phyloP scores from a whole-genome alignment of 2,797 vertebrate species.

The Eremophila alpestris region DNA sequence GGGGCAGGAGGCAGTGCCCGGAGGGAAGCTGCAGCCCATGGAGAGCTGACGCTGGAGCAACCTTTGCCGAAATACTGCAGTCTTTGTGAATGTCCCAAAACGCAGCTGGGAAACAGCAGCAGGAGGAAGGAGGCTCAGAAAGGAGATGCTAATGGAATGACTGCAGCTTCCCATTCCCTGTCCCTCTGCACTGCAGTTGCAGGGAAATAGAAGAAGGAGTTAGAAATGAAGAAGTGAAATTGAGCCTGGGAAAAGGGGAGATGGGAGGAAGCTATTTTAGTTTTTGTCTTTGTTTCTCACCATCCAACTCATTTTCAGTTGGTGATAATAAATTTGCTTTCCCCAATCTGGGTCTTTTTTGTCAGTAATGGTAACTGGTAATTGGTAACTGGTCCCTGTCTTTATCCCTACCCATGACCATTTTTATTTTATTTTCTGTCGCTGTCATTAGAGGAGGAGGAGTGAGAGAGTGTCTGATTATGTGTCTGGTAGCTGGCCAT shows the following conservation, averaged over 20 bases:
- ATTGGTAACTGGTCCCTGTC: neutral
- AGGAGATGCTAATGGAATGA: accelerated
- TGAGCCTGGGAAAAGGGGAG: neutral
- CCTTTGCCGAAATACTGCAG: neutral
- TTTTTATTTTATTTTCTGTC: neutral
- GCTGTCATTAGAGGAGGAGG: accelerated
- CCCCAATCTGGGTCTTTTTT: accelerated
- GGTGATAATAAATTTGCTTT: neutral
- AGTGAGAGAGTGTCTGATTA: neutral
- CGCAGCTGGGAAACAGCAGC: neutral
- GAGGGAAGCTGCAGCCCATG: neutral
- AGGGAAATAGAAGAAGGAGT: neutral
- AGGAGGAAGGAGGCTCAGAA: neutral
- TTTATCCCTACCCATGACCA: neutral
- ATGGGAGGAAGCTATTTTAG: neutral
- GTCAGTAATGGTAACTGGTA: neutral
- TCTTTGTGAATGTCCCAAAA: too few species aligned
- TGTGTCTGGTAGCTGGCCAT: neutral
- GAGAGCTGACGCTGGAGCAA: neutral
- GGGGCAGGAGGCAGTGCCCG: accelerated
- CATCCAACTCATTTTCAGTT: neutral
- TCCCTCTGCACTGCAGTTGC: accelerated
- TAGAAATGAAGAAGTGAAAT: accelerated
- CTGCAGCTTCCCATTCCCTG: accelerated
- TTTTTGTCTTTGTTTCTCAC: neutral